Evolutionary conservation across 2,797 vertebrate species (phyloP).

Genomic region (Loriculus beryllinus): DNA sequence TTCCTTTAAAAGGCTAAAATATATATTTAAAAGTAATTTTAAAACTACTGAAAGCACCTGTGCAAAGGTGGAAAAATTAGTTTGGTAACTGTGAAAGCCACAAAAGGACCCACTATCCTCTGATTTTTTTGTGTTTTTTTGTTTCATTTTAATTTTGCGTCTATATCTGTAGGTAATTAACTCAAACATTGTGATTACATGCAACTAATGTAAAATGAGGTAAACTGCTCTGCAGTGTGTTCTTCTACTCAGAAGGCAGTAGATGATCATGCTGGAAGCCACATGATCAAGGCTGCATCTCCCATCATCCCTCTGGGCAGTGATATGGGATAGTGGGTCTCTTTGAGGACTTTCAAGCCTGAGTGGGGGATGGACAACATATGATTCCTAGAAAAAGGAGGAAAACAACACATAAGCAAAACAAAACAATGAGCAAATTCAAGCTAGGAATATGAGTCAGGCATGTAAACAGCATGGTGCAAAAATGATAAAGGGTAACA

Average conservation of each 20-base stretch:
- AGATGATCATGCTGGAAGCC: slow-evolving; percentile 91
- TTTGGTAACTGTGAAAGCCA: slow-evolving; percentile 90
- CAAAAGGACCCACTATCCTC: slow-evolving; percentile 99
- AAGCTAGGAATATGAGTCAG: slow-evolving; percentile 84
- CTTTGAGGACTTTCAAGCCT: slow-evolving; percentile 99
- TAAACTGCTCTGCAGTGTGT: slow-evolving; percentile 89
- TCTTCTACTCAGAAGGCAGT: slow-evolving; percentile 98
- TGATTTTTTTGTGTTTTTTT: neutral
- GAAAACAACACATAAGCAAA: slow-evolving; percentile 98
- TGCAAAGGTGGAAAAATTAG: slow-evolving; percentile 75
- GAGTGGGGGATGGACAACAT: slow-evolving; percentile 99
- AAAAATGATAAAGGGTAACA: slow-evolving; percentile 72
- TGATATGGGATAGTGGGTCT: slow-evolving; percentile 99
- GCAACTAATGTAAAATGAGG: slow-evolving; percentile 87
- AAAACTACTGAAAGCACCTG: slow-evolving; percentile 75
- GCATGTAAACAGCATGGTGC: slow-evolving; percentile 78
- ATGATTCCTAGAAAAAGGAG: slow-evolving; percentile 99
- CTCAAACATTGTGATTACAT: slow-evolving; percentile 79
- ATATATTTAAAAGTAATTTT: slow-evolving; percentile 70
- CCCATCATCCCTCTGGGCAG: slow-evolving; percentile 94
- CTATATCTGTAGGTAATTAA: slow-evolving; percentile 74
- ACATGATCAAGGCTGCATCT: slow-evolving; percentile 96
- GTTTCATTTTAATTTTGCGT: slow-evolving; percentile 75
- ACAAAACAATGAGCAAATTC: slow-evolving; percentile 89
- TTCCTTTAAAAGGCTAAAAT: slow-evolving; percentile 76